Evolutionary conservation across 1,140 invertebrate species (phyloP), one percentile per base, ranked within the genome.

Genomic region (Vollenhovia emeryi): DNA sequence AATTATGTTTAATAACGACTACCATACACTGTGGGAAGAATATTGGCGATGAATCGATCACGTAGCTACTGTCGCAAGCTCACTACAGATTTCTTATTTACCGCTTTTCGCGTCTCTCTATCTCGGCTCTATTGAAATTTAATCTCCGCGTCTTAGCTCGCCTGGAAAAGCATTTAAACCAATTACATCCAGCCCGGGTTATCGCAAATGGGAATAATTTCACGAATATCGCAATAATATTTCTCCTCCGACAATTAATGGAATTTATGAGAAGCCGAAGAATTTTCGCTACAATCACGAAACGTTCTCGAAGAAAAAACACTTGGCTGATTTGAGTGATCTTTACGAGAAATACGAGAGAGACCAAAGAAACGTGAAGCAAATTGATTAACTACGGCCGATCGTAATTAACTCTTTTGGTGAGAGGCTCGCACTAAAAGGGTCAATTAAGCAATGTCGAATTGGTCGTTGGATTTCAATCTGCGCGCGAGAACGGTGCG

Each of bases 121-220:
- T 79, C 43, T 79, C 60, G 62, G 86, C 87, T 79, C 60, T 92
- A 92, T 92, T 87, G 92, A 92, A 92, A 92, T 92, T 92, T 91
- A 92, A 91, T 92, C 91, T 89, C 86, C 87, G 89, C 78, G 86
- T 91, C 91, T 89, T 92, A 92, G 92, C 86, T 88, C 80, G 85
- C 88, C 92, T 93, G 92, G 85, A 93, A 93, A 93, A 93, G 86
- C 87, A 92, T 93, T 92, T 87, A 91, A 92, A 91, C 86, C 87
- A 87, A 88, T 91, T 91, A 91, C 68, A 89, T 80, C 74, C 80
- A 78, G 59, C 21, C 82, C 45, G 36, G 43, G 52, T 85, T 75
- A 89, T 89, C 86, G 83, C 52, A 27, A 36, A 36, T 68, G 66
- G 71, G 55, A 57, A 90, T 89, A 86, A 91, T 90, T 87, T 83